Conservation (phyloP, 2,888 invertebrate genomes). For the Synanthedon tipuliformis region DNA sequence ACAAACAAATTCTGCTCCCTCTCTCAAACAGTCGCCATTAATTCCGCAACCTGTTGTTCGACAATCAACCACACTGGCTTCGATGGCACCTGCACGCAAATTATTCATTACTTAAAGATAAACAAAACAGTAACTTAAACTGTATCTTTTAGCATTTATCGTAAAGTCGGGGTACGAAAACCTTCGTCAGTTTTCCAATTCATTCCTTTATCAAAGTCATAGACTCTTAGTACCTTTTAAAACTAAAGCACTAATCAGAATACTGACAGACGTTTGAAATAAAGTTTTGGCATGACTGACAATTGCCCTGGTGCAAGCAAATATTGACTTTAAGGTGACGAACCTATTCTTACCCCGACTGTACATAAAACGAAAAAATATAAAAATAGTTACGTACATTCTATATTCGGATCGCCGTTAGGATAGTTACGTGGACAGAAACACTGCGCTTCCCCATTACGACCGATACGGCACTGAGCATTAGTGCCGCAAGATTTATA, state of each 20-base stretch:
- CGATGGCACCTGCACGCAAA: constrained; percentile 61
- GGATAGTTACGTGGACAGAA: constrained; percentile 87
- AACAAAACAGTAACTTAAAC: background rate
- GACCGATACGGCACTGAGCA: constrained; percentile 80
- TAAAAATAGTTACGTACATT: constrained; percentile 74
- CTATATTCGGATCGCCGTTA: constrained; percentile 84
- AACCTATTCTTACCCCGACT: too few species aligned
- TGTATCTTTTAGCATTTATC: background rate
- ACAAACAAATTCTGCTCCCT: constrained; percentile 86
- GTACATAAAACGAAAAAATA: background rate
- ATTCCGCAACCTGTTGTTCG: constrained; percentile 86
- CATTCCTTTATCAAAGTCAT: too few species aligned
- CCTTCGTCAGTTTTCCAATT: too few species aligned
- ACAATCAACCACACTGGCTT: constrained; percentile 78
- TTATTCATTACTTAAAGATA: background rate
- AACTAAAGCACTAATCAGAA: too few species aligned
- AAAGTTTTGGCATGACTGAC: too few species aligned
- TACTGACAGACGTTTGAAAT: too few species aligned
- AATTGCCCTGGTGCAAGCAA: too few species aligned
- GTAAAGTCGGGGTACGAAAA: too few species aligned
- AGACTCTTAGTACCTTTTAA: too few species aligned
- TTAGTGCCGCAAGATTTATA: constrained; percentile 84
- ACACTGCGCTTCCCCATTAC: constrained; percentile 80
- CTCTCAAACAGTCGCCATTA: constrained; percentile 88
- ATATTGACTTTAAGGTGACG: too few species aligned